Percentiles rank a stretch among this genome's conserved stretches.
phyloP scores from a whole-genome alignment of 2,113 vertebrate genomes.

The Chaenocephalus aceratus region DNA sequence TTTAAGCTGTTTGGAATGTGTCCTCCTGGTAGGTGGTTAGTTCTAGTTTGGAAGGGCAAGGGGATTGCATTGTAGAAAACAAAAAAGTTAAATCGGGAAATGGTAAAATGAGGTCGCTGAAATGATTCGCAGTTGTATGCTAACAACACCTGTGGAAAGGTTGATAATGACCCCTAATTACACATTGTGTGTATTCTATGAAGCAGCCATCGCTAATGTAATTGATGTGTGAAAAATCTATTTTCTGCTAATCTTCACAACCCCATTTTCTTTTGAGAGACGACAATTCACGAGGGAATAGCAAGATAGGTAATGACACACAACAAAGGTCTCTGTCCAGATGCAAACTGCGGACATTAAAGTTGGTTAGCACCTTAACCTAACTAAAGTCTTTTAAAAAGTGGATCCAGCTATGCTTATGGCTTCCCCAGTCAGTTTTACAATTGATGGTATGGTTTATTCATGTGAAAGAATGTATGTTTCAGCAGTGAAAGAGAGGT shows the following conservation, averaged over 20 bases:
- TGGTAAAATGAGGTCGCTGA: background rate
- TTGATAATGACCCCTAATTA: background rate
- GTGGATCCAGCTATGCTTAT: background rate
- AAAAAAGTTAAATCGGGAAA: background rate
- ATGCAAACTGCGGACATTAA: background rate
- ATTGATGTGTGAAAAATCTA: background rate
- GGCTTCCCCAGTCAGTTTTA: background rate
- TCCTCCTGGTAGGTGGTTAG: slow-evolving; percentile 13
- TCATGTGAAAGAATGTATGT: background rate
- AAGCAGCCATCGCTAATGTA: background rate
- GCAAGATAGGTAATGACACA: background rate
- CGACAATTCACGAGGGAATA: background rate
- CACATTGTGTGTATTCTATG: background rate
- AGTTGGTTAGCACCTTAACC: background rate
- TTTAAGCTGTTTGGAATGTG: slow-evolving; percentile 52
- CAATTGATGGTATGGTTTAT: background rate
- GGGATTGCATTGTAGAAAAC: background rate
- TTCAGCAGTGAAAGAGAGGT: background rate
- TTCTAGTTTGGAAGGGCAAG: background rate
- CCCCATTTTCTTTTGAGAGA: background rate
- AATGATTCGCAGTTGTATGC: slow-evolving; percentile 1
- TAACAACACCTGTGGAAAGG: background rate
- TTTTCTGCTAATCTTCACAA: background rate
- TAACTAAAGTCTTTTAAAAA: too few species aligned
- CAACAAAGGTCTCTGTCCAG: background rate